These are phyloP conservation scores for Raja brachyura DNA, from an alignment of 2,113 vertebrate genomes.

Conservation along the genomic window DNA sequence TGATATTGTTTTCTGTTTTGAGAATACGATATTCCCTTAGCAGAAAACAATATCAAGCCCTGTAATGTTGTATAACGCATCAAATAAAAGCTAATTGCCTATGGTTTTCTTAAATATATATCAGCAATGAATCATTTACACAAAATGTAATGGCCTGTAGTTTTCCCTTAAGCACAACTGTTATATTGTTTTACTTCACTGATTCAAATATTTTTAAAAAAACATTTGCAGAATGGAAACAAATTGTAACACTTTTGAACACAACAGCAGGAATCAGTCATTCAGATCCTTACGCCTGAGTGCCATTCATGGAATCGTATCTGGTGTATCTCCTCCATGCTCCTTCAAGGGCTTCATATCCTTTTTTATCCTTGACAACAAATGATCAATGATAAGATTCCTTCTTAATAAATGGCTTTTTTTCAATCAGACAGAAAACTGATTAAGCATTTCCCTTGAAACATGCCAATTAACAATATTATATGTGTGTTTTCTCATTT, in stretches of 20 bases:
- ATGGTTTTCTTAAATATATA: not conserved
- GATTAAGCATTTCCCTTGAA: not conserved
- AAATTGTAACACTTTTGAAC: not conserved
- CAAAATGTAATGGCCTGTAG: not conserved
- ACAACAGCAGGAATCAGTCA: not conserved
- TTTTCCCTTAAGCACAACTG: not conserved
- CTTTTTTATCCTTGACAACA: not conserved
- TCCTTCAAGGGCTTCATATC: too few species aligned
- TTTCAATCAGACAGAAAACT: not conserved
- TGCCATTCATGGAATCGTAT: not conserved
- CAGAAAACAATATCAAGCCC: conserved; percentile 17
- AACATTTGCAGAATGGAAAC: not conserved
- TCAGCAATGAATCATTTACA: not conserved
- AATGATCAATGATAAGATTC: not conserved
- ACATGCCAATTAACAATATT: not conserved
- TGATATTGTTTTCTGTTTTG: too few species aligned
- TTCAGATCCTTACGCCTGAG: not conserved
- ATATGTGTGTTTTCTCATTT: not conserved
- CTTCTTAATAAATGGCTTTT: not conserved
- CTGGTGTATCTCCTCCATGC: not conserved
- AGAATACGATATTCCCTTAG: not conserved
- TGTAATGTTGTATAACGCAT: not conserved
- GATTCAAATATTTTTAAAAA: not conserved
- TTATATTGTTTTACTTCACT: not conserved
- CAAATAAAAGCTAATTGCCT: not conserved